phyloP scores from a whole-genome alignment of 2,797 vertebrate species.

The Notamacropus eugenii region DNA sequence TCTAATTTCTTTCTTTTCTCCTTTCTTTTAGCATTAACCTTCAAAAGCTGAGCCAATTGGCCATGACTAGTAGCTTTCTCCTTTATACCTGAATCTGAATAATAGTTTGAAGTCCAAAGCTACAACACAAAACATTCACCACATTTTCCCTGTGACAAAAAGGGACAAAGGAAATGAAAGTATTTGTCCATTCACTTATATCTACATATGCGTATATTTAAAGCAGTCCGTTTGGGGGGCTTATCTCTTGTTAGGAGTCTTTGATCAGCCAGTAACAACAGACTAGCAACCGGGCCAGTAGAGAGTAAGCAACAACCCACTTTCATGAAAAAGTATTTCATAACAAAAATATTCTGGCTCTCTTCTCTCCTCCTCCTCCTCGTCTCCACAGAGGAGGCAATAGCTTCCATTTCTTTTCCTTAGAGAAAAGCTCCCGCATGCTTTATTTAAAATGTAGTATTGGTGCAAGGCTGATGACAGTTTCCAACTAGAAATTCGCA shows the following conservation, averaged over 20 bases:
- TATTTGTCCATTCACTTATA: constrained; percentile 32
- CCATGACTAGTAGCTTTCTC: constrained; percentile 76
- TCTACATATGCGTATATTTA: constrained; percentile 49
- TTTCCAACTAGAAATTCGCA: constrained; percentile 78
- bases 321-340: constrained; percentile 48
- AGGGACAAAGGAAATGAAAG: constrained; percentile 65
- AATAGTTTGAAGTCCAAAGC: constrained; percentile 71
- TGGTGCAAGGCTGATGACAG: constrained; percentile 65
- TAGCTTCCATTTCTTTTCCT: constrained; percentile 65
- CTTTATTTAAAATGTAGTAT: constrained; percentile 64
- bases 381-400: neutral
- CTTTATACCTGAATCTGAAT: constrained; percentile 79
- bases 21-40: constrained; percentile 70
- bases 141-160: constrained; percentile 78
- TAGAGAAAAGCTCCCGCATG: constrained; percentile 63
- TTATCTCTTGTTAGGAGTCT: constrained; percentile 59
- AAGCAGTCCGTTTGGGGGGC: constrained; percentile 61
- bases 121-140: constrained; percentile 58
- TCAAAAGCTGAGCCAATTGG: constrained; percentile 73
- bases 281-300: constrained; percentile 49
- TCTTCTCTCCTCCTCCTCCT: neutral
- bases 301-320: constrained; percentile 54
- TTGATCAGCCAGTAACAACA: constrained; percentile 63
- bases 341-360: neutral
- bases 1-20: constrained; percentile 55